phyloP scores from a whole-genome alignment of 2,797 vertebrate species.

The Chromis chromis region DNA sequence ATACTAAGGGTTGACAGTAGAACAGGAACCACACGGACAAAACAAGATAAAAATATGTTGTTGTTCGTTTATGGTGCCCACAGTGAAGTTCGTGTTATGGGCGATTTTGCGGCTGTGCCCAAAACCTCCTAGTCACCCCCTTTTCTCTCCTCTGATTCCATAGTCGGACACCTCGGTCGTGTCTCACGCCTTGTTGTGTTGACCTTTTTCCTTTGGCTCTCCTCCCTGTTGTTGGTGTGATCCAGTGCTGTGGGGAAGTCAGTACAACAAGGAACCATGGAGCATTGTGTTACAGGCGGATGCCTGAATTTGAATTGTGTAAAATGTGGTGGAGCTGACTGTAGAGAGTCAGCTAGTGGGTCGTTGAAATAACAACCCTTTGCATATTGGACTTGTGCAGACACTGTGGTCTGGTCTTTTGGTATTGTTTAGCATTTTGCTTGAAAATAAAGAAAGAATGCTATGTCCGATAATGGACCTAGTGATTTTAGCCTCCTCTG shows the following conservation, averaged over 20 bases:
- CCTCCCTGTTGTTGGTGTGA: not conserved
- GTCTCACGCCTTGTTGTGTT: constrained; percentile 6
- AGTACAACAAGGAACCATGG: not conserved
- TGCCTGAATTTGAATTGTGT: constrained; percentile 6
- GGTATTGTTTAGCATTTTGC: not conserved
- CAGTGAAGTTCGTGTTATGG: not conserved
- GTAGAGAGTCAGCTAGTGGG: not conserved
- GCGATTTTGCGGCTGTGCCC: constrained; percentile 28
- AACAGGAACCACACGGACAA: not conserved
- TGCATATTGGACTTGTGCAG: not conserved
- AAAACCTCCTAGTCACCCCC: constrained; percentile 47
- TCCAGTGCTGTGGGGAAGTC: not conserved
- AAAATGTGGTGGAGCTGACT: not conserved
- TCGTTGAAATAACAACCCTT: not conserved
- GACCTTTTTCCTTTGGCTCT: constrained; percentile 1
- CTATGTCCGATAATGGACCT: constrained; percentile 60
- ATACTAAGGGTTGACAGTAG: not conserved
- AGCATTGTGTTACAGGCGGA: constrained; percentile 19
- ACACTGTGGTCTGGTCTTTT: not conserved
- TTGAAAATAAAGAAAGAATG: not conserved
- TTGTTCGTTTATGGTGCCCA: not conserved
- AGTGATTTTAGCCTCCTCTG: constrained; percentile 40
- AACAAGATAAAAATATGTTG: not conserved
- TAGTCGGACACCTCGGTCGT: constrained; percentile 41
- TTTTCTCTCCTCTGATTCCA: constrained; percentile 40